Evolutionary conservation across 2,888 invertebrate species (phyloP), one percentile per base, ranked within the genome.

Genomic region (Agrotis puta): DNA sequence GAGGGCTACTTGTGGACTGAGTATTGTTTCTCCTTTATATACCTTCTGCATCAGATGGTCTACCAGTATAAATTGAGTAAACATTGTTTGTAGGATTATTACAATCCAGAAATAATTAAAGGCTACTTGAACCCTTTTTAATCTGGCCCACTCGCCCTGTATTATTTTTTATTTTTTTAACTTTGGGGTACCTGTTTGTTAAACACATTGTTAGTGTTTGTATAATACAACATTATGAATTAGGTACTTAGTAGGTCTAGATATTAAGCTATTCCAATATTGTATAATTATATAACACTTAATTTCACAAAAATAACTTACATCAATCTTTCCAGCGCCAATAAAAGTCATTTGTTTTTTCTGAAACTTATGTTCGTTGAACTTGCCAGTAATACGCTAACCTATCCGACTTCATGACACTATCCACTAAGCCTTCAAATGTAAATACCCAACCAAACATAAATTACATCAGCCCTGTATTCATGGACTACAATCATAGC

Each of bases 401-500:
- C 11, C 7, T 18, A n/a, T 33, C 27, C 18, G 7, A 61, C 56
- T 65, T 57, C 11, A 69, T 51, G 33, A 47, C 27, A 64, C 24
- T 20, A 20, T 22, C 51, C 20, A n/a, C 14, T 47, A 9, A 53
- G 24, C 45, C 33, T 43, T 27, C 18, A 39, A 22, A 47, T 18
- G 14, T 61, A 51, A 20, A 57, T 64, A 33, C 13, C 50, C 20
- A 57, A 51, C 24, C 16, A 62, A 43, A 61, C 56, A 62, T 67
- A 64, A 67, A 67, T 72, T 57, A 67, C 62, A 64, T 6, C 4
- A 48, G 39, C 27, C 48, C 45, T 50, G 43, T 63, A 78, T 54
- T 72, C 53, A 64, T 51, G 47, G 16, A 57, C 64, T 54, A 56
- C 58, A 79, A 63, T 70, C 75, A 82, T 62, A 77, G 66, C 79